Conservation (phyloP, 2,888 invertebrate species). For the Temnothorax rugatulus region DNA sequence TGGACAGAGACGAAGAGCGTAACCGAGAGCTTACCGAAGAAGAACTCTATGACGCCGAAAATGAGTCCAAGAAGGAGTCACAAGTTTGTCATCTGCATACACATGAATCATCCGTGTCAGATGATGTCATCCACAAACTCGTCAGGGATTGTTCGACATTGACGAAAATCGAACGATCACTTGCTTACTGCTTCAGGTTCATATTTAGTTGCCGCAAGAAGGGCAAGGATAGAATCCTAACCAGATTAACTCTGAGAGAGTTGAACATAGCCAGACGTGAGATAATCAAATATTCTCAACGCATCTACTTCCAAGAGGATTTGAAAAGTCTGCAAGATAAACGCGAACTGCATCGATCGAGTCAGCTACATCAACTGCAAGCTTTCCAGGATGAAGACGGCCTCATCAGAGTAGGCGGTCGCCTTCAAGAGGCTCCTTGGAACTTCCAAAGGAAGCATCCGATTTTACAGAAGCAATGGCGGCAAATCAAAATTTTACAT, state of each 20-base stretch:
- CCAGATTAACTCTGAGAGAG: neutral
- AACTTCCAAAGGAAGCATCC: neutral
- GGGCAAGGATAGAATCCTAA: fast-evolving
- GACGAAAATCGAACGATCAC: too few relatives aligned
- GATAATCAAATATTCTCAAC: neutral
- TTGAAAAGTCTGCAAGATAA: neutral
- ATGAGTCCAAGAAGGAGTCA: too few relatives aligned
- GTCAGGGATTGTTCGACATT: too few relatives aligned
- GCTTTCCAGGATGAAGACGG: neutral
- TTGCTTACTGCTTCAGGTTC: neutral
- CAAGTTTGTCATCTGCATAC: too few relatives aligned
- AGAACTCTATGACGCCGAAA: too few relatives aligned
- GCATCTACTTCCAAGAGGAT: neutral
- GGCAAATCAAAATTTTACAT: too few relatives aligned
- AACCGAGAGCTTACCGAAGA: too few relatives aligned
- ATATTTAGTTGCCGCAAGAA: neutral
- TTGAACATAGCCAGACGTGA: neutral
- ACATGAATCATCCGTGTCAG: too few relatives aligned
- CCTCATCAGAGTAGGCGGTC: neutral
- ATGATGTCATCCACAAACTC: too few relatives aligned
- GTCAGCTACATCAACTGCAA: neutral
- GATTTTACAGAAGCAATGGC: neutral
- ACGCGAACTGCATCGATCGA: neutral
- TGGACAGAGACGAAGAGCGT: fast-evolving
- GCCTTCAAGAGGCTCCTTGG: neutral